Percentiles rank a stretch among this genome's conserved stretches.
Conservation (phyloP, 1,140 invertebrate species). For the Diachasma alloeum region DNA sequence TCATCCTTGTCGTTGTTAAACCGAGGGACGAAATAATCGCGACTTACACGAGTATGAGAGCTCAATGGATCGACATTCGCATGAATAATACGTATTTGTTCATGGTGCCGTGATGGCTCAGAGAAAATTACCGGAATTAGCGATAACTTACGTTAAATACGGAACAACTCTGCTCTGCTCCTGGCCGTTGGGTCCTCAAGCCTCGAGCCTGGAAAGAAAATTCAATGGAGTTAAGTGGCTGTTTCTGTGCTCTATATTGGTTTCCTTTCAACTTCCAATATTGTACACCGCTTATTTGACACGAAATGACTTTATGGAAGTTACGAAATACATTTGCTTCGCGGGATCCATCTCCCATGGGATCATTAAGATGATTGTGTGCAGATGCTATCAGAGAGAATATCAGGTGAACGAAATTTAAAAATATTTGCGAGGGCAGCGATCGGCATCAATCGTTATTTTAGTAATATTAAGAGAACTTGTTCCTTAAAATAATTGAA, state of each 20-base stretch:
- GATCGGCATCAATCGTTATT: too few relatives aligned
- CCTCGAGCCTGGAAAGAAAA: not conserved
- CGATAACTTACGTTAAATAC: not conserved
- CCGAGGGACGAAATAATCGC: too few relatives aligned
- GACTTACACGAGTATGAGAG: too few relatives aligned
- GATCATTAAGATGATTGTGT: conserved; percentile 8
- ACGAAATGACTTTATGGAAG: not conserved
- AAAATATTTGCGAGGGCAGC: too few relatives aligned
- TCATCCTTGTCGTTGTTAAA: too few relatives aligned
- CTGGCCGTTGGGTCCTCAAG: not conserved
- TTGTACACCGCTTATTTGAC: not conserved
- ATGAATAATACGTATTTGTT: not conserved
- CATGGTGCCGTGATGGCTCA: not conserved
- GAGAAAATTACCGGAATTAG: not conserved
- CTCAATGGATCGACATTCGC: too few relatives aligned
- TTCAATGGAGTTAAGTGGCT: not conserved
- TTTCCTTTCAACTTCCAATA: not conserved
- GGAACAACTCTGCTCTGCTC: not conserved
- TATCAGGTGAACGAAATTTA: not conserved
- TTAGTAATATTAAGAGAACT: too few relatives aligned
- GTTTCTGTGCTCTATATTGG: not conserved
- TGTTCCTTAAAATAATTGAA: too few relatives aligned
- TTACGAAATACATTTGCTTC: conserved; percentile 7
- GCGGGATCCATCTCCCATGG: not conserved
- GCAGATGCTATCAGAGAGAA: not conserved